Evolutionary conservation across 2,888 invertebrate species (phyloP).

Genomic region (Beris chalybata): DNA sequence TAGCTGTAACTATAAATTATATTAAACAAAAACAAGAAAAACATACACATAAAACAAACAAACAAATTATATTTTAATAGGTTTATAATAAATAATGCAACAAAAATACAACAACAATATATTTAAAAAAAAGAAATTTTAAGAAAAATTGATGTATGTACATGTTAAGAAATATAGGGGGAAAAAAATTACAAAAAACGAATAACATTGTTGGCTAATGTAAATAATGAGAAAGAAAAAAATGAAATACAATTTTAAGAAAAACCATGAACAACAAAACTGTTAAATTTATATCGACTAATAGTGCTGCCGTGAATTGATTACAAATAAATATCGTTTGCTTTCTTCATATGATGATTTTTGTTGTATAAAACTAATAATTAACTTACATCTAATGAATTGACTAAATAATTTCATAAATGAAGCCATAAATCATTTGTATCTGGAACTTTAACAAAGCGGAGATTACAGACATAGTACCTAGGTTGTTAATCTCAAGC

Average conservation of each 20-base stretch:
- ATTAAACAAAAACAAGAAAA: not conserved
- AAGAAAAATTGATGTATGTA: slow-evolving; percentile 39
- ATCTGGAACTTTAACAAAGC: too few relatives aligned
- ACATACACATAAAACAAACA: not conserved
- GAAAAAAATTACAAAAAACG: slow-evolving; percentile 36
- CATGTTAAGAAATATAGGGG: slow-evolving; percentile 38
- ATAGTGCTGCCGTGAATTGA: slow-evolving; percentile 34
- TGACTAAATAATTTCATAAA: too few relatives aligned
- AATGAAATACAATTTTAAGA: slow-evolving; percentile 12
- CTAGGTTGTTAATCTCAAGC: too few relatives aligned
- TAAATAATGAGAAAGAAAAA: not conserved
- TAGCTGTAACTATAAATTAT: slow-evolving; percentile 54
- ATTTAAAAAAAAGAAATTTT: slow-evolving; percentile 11
- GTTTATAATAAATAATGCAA: slow-evolving; percentile 36
- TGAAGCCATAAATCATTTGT: too few relatives aligned
- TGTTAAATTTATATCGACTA: not conserved
- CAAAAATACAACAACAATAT: slow-evolving; percentile 4
- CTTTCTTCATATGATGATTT: slow-evolving; percentile 1
- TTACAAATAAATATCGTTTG: slow-evolving; percentile 34
- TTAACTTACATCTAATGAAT: too few relatives aligned
- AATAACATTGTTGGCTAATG: slow-evolving; percentile 23
- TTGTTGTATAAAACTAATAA: too few relatives aligned
- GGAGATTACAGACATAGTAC: too few relatives aligned
- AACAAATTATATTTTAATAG: slow-evolving; percentile 35
- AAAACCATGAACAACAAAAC: too few relatives aligned